A percentile compares a stretch with the other conserved stretches of the same genome.
These are phyloP conservation scores for Prionace glauca DNA, from an alignment of 2,797 vertebrate genomes.

Conservation along the genomic window DNA sequence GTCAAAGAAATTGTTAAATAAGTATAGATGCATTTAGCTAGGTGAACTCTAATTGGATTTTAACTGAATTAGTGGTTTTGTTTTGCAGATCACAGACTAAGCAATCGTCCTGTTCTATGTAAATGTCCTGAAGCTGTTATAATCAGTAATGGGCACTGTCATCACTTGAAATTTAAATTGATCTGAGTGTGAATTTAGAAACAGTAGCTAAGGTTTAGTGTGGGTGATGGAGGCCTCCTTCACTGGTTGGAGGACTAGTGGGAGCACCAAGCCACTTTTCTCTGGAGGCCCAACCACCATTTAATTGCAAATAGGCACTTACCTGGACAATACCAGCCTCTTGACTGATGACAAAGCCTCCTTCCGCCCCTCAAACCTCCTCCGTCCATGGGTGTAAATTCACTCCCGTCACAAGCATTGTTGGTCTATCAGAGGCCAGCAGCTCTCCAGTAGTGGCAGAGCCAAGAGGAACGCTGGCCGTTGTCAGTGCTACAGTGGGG, in stretches of 20 bases:
- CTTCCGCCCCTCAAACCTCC: too few relatives aligned
- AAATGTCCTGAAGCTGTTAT: constrained; percentile 17
- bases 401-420: too few relatives aligned
- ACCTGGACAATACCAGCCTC: too few relatives aligned
- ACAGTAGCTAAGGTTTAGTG: not conserved
- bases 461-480: too few relatives aligned
- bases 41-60: not conserved
- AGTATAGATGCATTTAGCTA: not conserved
- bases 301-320: too few relatives aligned
- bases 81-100: not conserved
- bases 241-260: not conserved
- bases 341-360: too few relatives aligned
- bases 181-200: not conserved
- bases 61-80: not conserved
- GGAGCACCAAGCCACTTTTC: too few relatives aligned
- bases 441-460: too few relatives aligned
- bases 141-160: not conserved
- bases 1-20: not conserved
- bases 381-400: too few relatives aligned
- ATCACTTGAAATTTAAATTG: not conserved
- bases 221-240: not conserved
- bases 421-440: too few relatives aligned
- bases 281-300: too few relatives aligned
- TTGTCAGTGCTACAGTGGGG: too few relatives aligned
- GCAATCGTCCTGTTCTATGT: not conserved